Evolutionary conservation across 2,113 vertebrate genomes (phyloP), one percentile per base, ranked within the genome.

Genomic region (Nothocercus julius): DNA sequence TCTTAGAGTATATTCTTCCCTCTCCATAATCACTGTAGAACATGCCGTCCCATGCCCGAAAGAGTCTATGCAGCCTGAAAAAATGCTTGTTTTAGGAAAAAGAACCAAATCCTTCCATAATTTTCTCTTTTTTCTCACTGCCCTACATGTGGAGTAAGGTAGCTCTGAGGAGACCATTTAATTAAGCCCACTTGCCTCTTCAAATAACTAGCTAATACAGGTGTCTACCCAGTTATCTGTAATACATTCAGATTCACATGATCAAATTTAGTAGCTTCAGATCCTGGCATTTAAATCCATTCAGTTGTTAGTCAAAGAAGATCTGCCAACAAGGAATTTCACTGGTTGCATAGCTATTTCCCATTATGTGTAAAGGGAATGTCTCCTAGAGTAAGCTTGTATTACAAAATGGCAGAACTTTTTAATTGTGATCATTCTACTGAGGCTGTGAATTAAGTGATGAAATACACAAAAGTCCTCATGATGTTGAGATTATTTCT

Each of bases 401-500:
- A 49, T 53, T 86, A 66, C 11, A 58, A 76, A 84, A 54, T 73
- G 10, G 84, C 72, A 84, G 10, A 73, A 20, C 7, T 45, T 82
- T 81, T 79, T 17, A 77, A 45, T 68, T 73, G 53, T 51, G 49
- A 76, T 84, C 16, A 34, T 72, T 91, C 58, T 89, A 21, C 64
- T 82, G 74, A 91, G 30, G 22, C 4, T 89, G 17, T 68, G 70
- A 89, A 84, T 72, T 45, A 89, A 89, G 68, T 73, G 0, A 61
- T 30, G 32, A 89, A 76, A 80, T 32, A 25, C 45, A 49, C 9
- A 77, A 36, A 95, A 92, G 84, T 80, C 34, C 12, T 82, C n/a
- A 87, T 45, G 54, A 92, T 95, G 59, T 16, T 54, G 30, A 83
- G 89, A 95, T 82, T 77, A 94, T 49, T 87, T 91, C 28, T 76